phyloP scores from a whole-genome alignment of 1,140 invertebrate genomes.

The Drosophila varians region DNA sequence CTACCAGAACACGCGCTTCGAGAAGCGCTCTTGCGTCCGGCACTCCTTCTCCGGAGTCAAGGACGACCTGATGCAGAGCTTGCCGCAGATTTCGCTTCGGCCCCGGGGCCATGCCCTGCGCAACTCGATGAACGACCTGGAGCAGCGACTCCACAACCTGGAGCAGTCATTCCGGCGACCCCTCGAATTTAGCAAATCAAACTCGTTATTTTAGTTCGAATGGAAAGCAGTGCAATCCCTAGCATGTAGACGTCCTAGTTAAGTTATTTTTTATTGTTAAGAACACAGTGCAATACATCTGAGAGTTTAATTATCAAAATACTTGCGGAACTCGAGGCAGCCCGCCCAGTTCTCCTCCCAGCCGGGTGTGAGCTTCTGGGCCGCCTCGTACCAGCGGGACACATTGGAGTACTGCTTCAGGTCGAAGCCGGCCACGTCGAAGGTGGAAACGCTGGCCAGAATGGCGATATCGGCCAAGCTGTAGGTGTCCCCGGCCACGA shows the following conservation, averaged over 20 bases:
- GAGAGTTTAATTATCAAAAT: slow-evolving; percentile 46
- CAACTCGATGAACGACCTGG: slow-evolving; percentile 82
- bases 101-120: slow-evolving; percentile 73
- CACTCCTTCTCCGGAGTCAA: slow-evolving; percentile 83
- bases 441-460: slow-evolving; percentile 86
- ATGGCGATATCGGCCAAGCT: slow-evolving; percentile 90
- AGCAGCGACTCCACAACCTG: slow-evolving; percentile 77
- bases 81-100: slow-evolving; percentile 73
- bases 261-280: slow-evolving; percentile 42
- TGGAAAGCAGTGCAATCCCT: slow-evolving; percentile 58
- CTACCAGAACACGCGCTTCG: slow-evolving; percentile 79
- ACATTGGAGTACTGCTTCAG: slow-evolving; percentile 88
- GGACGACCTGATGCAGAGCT: slow-evolving; percentile 79
- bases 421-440: slow-evolving; percentile 88
- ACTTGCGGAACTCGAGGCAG: slow-evolving; percentile 53
- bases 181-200: slow-evolving; percentile 76
- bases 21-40: slow-evolving; percentile 72
- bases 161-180: slow-evolving; percentile 80
- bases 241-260: slow-evolving; percentile 24
- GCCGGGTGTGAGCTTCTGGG: slow-evolving; percentile 88
- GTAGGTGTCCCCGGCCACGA: slow-evolving; percentile 87
- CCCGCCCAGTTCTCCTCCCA: slow-evolving; percentile 88
- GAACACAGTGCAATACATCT: slow-evolving; percentile 68
- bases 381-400: slow-evolving; percentile 87
- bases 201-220: slow-evolving; percentile 69